Base-by-base conservation (phyloP, 2,797 vertebrate species). In the Sparidentex hasta region DNA sequence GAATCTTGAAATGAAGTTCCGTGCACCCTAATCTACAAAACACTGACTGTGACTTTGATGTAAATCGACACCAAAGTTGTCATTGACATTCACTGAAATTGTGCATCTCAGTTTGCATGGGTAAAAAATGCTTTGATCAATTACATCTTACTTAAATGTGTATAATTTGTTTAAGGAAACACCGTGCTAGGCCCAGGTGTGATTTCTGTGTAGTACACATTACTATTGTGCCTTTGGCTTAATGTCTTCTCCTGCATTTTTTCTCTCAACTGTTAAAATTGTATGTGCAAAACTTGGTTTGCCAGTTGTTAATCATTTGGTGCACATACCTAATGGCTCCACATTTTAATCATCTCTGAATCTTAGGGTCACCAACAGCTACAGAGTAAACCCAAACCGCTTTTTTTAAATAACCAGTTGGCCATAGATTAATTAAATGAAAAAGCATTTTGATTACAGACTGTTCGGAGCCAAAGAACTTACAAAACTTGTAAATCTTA, bases 161-260 rank as follows among this genome's bases (percentile, higher is more conserved):
- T 72, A 52, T 65, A 59, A 50, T 80, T 17, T 71, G 48, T 82
- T 78, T 62, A 61, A 62, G 65, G 47, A 9, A 44, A 54, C 41
- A 27, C 44, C 6, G 23, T 65, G 3, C 11, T 27, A 46, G 27
- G 18, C 65, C 76, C 65, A 51, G 12, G 14, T 83, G 58, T 79
- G 67, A 71, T 33, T 61, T 81, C 12, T 82, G 66, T 84, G 47
- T 73, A 56, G 58, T 82, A 51, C 38, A 59, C 16, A 54, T 85
- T 70, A 80, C 78, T 87, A 58, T 82, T 81, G 89, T 92, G 89
- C 90, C 88, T 91, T 92, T 84, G 57, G 80, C 81, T 79, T 67
- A 55, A 76, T 44, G 67, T 81, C 50, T 80, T 82, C 48, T 52
- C 8, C 27, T 65, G 11, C 71, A 51, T 59, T 70, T 59, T 50